Conservation (phyloP, 1,140 invertebrate species). For the Octopus sinensis region DNA sequence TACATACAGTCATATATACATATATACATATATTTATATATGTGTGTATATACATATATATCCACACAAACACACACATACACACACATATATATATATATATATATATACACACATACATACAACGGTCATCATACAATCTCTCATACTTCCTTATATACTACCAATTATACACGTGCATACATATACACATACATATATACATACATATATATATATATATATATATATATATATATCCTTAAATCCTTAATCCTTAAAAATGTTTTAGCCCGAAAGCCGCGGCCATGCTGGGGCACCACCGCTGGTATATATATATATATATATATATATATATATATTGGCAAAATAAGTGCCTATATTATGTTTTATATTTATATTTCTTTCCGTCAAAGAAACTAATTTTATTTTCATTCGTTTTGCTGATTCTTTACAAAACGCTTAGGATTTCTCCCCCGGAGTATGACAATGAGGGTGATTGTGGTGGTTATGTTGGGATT, state of each 20-base stretch:
- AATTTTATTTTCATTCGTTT: too few species aligned
- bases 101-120: not conserved
- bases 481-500: too few species aligned
- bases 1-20: not conserved
- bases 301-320: too few species aligned
- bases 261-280: too few species aligned
- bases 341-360: not conserved
- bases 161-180: not conserved
- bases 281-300: not conserved
- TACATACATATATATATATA: not conserved
- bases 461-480: too few species aligned
- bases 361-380: too few species aligned
- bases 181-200: not conserved
- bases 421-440: too few species aligned
- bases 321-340: not conserved
- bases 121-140: not conserved
- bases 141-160: not conserved
- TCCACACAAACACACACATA: not conserved
- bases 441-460: too few species aligned
- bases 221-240: conserved; percentile 4
- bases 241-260: too few species aligned
- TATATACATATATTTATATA: not conserved
- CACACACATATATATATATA: conserved; percentile 1
- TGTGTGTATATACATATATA: not conserved
- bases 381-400: too few species aligned